Evolutionary conservation across 2,113 vertebrate species (phyloP).

Genomic region (Vireo altiloquus): DNA sequence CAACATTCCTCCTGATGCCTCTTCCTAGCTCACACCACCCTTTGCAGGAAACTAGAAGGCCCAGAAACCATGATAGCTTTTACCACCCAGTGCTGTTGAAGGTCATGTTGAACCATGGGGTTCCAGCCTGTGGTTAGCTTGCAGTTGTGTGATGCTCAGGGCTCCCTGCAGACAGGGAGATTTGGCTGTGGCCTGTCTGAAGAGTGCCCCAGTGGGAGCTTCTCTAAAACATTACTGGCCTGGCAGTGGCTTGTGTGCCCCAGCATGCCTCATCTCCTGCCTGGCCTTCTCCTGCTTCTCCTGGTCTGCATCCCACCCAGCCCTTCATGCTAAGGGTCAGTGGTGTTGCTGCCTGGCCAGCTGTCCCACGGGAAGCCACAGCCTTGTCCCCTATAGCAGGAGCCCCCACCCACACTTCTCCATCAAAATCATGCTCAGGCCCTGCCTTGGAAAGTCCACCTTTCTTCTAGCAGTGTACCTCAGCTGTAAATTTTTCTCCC

Average conservation of each 20-base stretch:
- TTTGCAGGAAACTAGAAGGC: neutral
- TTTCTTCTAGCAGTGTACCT: neutral
- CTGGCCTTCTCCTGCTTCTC: neutral
- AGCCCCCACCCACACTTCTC: neutral
- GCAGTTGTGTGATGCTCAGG: neutral
- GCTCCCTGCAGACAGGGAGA: neutral
- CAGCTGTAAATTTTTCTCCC: accelerated
- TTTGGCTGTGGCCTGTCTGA: neutral
- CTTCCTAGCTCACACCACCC: neutral
- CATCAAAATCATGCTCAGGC: neutral
- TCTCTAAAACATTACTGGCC: neutral
- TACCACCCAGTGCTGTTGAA: neutral
- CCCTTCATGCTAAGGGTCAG: neutral
- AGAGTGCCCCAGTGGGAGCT: neutral
- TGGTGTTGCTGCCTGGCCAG: neutral
- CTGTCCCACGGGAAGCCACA: neutral
- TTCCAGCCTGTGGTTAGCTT: neutral
- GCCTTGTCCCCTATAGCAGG: accelerated
- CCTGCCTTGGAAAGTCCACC: neutral
- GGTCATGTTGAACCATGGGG: neutral
- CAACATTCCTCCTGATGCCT: neutral
- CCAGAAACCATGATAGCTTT: neutral
- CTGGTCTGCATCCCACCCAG: neutral
- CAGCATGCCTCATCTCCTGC: neutral
- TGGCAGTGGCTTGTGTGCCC: accelerated